Conservation (phyloP, 2,888 invertebrate species). For the Deilephila porcellus region DNA sequence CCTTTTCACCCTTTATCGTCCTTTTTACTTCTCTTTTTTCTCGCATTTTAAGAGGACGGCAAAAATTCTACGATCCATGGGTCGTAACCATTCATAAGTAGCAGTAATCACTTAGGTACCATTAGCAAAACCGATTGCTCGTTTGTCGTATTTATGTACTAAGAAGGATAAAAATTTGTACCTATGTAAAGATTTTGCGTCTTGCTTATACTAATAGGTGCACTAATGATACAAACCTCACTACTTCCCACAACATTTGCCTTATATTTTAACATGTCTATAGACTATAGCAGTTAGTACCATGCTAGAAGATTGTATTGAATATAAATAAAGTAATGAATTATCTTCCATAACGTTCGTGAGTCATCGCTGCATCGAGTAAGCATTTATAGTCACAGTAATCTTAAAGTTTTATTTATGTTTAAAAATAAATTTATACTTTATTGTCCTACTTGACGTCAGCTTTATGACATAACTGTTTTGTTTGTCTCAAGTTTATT, state of each 20-base stretch:
- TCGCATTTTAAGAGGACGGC: too few relatives aligned
- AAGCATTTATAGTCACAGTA: neutral
- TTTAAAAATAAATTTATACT: neutral
- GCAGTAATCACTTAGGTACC: too few relatives aligned
- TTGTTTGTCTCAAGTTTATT: neutral
- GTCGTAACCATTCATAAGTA: too few relatives aligned
- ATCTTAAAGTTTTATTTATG: neutral
- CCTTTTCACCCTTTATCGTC: too few relatives aligned
- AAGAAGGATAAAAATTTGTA: neutral
- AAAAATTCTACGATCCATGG: too few relatives aligned
- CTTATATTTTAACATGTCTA: too few relatives aligned
- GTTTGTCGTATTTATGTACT: neutral
- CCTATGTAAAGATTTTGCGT: neutral
- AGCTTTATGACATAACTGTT: constrained; percentile 9
- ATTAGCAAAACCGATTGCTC: neutral
- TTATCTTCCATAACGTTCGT: neutral
- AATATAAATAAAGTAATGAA: neutral
- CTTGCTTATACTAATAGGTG: neutral
- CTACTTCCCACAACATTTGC: neutral
- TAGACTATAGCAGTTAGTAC: too few relatives aligned
- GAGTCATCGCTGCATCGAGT: neutral
- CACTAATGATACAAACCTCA: neutral
- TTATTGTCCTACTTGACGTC: constrained; percentile 6
- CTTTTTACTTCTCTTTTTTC: too few relatives aligned
- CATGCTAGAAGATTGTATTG: too few relatives aligned